These are phyloP conservation scores for Cynocephalus volans DNA, from an alignment of 2,113 vertebrate species.

Conservation along the genomic window DNA sequence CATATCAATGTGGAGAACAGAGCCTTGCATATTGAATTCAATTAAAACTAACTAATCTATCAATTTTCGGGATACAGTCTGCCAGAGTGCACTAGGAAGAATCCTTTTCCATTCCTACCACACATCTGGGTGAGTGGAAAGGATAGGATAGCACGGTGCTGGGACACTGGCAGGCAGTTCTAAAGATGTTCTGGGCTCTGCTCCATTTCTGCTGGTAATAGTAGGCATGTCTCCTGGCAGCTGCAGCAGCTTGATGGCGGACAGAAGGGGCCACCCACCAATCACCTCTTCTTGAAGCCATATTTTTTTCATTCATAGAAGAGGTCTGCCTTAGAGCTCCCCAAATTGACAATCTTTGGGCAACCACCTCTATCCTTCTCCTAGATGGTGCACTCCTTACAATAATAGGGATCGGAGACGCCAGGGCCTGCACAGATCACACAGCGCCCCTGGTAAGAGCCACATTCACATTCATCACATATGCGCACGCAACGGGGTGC, in stretches of 20 bases:
- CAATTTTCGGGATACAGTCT: background rate
- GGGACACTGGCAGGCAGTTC: background rate
- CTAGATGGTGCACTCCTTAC: slow-evolving; percentile 99
- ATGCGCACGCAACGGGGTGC: slow-evolving; percentile 98
- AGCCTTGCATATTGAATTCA: background rate
- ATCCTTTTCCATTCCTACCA: background rate
- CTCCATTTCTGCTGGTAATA: slow-evolving; percentile 44
- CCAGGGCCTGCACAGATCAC: slow-evolving; percentile 98
- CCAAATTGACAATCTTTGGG: slow-evolving; percentile 98
- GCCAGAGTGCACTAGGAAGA: background rate
- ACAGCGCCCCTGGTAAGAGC: slow-evolving; percentile 98
- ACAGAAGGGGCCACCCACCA: background rate
- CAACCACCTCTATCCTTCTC: slow-evolving; percentile 99
- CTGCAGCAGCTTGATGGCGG: background rate
- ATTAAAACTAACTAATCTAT: background rate
- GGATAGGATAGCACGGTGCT: background rate
- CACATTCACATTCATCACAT: slow-evolving; percentile 99
- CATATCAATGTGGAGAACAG: background rate
- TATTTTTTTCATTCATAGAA: slow-evolving; percentile 99
- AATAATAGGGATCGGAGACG: slow-evolving; percentile 99
- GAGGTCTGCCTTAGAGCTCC: slow-evolving; percentile 99
- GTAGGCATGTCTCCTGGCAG: slow-evolving; percentile 64
- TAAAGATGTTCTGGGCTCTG: background rate
- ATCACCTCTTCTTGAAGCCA: slow-evolving; percentile 99
- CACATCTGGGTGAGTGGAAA: background rate